phyloP scores from a whole-genome alignment of 2,888 invertebrate species.

The Acrobasis suavella region DNA sequence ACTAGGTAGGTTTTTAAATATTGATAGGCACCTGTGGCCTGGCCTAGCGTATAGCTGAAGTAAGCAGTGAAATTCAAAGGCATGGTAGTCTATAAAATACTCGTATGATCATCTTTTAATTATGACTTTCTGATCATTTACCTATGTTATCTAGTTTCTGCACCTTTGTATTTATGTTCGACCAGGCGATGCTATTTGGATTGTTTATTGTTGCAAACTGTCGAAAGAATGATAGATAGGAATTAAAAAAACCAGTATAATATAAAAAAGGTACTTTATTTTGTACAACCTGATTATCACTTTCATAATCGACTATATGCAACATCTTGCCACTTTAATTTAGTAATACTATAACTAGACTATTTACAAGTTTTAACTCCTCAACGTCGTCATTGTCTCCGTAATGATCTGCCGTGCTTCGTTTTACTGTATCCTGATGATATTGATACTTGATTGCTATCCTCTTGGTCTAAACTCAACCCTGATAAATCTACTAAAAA shows the following conservation, averaged over 20 bases:
- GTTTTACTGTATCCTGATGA: conserved; percentile 80
- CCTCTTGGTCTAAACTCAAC: conserved; percentile 63
- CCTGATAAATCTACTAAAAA: conserved; percentile 77
- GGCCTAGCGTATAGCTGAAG: too few species aligned
- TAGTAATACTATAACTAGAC: conserved; percentile 66
- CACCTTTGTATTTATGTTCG: too few species aligned
- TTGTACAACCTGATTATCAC: conserved; percentile 78
- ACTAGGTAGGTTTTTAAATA: background rate
- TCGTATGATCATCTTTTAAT: too few species aligned
- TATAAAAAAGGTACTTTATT: conserved; percentile 64
- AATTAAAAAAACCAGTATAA: conserved; percentile 27
- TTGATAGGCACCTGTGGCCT: background rate
- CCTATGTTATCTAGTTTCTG: too few species aligned
- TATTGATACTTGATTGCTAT: conserved; percentile 70
- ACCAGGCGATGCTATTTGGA: too few species aligned
- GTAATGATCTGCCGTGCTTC: conserved; percentile 73
- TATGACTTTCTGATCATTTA: too few species aligned
- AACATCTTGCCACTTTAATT: conserved; percentile 73
- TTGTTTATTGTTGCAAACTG: too few species aligned
- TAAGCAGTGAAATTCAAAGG: too few species aligned
- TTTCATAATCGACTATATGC: conserved; percentile 73
- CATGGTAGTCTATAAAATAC: too few species aligned
- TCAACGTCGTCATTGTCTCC: conserved; percentile 62
- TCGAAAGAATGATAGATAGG: background rate
- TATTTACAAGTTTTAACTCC: conserved; percentile 70